Evolutionary conservation across 64 coral and sea anemone genomes (phyloP), one percentile per base, ranked within the genome.

Genomic region (Montipora cactus): DNA sequence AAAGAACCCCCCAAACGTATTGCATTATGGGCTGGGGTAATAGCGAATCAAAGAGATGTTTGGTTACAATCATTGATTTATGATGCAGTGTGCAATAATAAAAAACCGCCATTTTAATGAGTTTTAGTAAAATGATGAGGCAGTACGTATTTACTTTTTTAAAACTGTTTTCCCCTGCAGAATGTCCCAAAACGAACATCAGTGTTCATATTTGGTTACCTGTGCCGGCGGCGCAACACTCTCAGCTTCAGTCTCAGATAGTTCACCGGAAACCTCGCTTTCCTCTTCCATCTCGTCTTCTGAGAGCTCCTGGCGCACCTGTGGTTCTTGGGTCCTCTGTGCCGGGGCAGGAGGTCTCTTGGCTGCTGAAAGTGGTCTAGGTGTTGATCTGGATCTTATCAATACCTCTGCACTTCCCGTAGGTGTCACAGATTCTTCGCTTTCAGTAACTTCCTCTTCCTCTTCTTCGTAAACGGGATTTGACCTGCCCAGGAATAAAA

Each of bases 391-490:
- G 3, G 13, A n/a, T 51, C 66, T 72, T 22, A 68, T 70, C 45
- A 86, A 51, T 44, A 5, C 47, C 64, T 45, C 82, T 7, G 82
- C 71, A 12, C 82, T 86, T 86, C 82, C 47, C 9, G 82, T 48
- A 69, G 81, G 61, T 5, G 81, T 71, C 8, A 71, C 82, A 50
- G 82, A 86, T 72, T 16, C 75, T 8, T 47, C 71, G 47, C 90
- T 92, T 5, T 87, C 81, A 15, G 87, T 64, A 11, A 64, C 21
- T 5, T 87, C 91, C 8, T 88, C 75, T 8, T 93, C 81, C 76
- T 92, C 92, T 20, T 93, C 92, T 2, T 87, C 76, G 76, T 81
- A 93, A 15, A 62, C 76, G 14, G 73, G 25, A 15, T 93, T 93
- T 87, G 75, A 44, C 10, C 91, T 93, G 81, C 44, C 3, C 49